Conservation (phyloP, 2,888 invertebrate species). For the Pristionchus arcanus region DNA sequence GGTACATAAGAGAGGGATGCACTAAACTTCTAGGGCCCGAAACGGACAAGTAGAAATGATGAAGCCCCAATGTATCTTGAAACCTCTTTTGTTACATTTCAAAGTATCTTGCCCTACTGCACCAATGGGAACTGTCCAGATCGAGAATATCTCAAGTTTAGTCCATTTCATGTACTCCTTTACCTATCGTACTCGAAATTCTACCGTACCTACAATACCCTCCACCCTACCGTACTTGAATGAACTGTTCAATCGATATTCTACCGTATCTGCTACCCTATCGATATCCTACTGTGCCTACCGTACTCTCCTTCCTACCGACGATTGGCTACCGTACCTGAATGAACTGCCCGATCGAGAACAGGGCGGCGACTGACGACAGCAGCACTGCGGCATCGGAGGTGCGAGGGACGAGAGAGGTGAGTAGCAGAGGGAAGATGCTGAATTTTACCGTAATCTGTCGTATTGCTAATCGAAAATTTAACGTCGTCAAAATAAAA, state of each 20-base stretch:
- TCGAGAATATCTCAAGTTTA: too few relatives aligned
- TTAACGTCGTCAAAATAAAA: too few relatives aligned
- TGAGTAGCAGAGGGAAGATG: conserved; percentile 54
- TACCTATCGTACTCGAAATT: neutral
- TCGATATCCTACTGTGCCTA: neutral
- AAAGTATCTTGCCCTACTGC: too few relatives aligned
- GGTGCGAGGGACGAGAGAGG: conserved; percentile 52
- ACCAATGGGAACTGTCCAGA: too few relatives aligned
- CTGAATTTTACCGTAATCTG: conserved; percentile 1
- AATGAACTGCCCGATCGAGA: conserved; percentile 74
- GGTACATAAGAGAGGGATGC: too few relatives aligned
- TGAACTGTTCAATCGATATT: neutral
- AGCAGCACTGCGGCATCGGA: conserved; percentile 71
- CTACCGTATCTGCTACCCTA: neutral
- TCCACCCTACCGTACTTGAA: neutral
- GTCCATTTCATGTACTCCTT: too few relatives aligned
- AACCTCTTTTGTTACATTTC: too few relatives aligned
- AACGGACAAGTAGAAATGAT: too few relatives aligned
- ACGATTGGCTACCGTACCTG: conserved; percentile 64
- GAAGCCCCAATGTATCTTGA: too few relatives aligned
- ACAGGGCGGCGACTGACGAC: conserved; percentile 73
- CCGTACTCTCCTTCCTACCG: neutral
- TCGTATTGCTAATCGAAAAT: neutral
- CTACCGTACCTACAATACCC: neutral
- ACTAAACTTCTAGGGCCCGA: too few relatives aligned